phyloP scores from a whole-genome alignment of 1,140 invertebrate genomes.

The Drosophila watanabei region DNA sequence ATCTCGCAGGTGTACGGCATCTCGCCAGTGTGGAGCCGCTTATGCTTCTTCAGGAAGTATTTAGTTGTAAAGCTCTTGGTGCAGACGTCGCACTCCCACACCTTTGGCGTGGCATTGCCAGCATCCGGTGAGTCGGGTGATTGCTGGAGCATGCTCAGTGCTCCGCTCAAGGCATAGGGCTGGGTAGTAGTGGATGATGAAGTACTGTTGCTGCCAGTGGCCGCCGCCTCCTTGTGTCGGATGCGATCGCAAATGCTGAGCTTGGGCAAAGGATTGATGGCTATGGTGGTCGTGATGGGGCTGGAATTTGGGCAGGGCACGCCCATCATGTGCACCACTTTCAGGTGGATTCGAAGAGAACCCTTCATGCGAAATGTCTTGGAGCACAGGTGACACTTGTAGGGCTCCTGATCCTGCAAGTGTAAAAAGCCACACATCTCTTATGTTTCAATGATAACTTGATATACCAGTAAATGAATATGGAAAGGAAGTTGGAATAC shows the following conservation, averaged over 20 bases:
- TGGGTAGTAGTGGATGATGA: conserved; percentile 31
- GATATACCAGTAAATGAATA: background rate
- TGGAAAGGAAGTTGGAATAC: background rate
- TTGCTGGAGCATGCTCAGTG: conserved; percentile 72
- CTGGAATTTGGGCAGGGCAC: conserved; percentile 71
- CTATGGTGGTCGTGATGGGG: conserved; percentile 6
- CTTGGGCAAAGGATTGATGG: conserved; percentile 53
- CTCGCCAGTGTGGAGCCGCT: conserved; percentile 93
- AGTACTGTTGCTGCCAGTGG: conserved; percentile 5
- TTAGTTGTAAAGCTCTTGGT: conserved; percentile 95
- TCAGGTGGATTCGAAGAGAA: conserved; percentile 92
- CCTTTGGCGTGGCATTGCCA: conserved; percentile 84
- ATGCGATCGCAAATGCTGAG: conserved; percentile 83
- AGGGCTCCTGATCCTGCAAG: conserved; percentile 85
- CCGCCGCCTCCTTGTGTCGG: conserved; percentile 67
- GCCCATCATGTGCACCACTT: conserved; percentile 89
- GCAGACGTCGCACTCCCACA: conserved; percentile 94
- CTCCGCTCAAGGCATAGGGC: conserved; percentile 67
- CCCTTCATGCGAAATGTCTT: conserved; percentile 93
- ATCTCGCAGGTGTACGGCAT: conserved; percentile 94
- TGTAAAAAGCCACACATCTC: background rate
- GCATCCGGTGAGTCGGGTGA: conserved; percentile 25
- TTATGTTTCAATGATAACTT: background rate
- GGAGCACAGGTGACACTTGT: conserved; percentile 91
- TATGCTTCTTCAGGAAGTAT: conserved; percentile 96